Percentiles rank a stretch among this genome's conserved stretches.
phyloP scores from a whole-genome alignment of 2,888 invertebrate genomes.

The Nephrotoma flavescens region DNA sequence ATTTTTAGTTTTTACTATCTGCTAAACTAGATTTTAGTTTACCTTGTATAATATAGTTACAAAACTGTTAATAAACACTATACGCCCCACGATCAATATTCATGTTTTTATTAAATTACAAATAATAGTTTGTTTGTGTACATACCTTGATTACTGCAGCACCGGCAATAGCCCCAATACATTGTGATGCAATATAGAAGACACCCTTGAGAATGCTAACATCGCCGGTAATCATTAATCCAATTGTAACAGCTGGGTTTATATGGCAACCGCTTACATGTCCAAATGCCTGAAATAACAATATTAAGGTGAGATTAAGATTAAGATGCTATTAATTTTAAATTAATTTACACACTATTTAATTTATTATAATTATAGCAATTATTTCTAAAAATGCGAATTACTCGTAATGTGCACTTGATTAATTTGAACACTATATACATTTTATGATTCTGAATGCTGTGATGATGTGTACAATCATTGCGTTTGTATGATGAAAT shows the following conservation, averaged over 20 bases:
- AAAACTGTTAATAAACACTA: not conserved
- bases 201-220: constrained; percentile 62
- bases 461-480: too few relatives aligned
- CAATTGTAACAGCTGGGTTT: constrained; percentile 82
- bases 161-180: constrained; percentile 66
- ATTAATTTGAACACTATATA: not conserved
- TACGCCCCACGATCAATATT: not conserved
- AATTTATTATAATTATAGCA: not conserved
- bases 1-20: not conserved
- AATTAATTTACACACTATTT: not conserved
- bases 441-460: not conserved
- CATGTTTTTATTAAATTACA: not conserved
- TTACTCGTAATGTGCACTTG: not conserved
- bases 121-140: not conserved
- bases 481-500: not conserved
- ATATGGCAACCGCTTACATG: constrained; percentile 85
- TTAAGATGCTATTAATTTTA: not conserved
- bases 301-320: constrained; percentile 1
- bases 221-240: constrained; percentile 67
- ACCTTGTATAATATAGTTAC: too few relatives aligned
- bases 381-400: not conserved
- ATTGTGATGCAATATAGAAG: constrained; percentile 69
- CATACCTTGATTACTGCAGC: constrained; percentile 58
- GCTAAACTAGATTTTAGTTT: not conserved
- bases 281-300: constrained; percentile 50